A percentile compares a stretch with the other conserved stretches of the same genome.
Conservation (phyloP, 2,888 invertebrate species). For the Phymatocera aterrima region DNA sequence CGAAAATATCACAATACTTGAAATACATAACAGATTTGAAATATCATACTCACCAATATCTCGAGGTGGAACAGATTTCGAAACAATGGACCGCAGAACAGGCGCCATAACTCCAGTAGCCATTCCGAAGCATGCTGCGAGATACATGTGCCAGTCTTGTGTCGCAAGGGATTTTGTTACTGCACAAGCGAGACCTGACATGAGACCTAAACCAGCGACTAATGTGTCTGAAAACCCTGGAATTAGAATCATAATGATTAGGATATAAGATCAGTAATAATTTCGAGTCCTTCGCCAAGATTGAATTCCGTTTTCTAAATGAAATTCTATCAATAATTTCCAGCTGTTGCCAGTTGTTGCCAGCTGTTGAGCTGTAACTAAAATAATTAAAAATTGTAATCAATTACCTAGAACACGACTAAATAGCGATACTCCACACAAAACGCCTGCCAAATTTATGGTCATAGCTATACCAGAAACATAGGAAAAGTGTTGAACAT, state of each 20-base stretch:
- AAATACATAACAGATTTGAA: no score
- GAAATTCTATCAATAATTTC: background rate
- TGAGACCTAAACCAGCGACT: conserved; percentile 55
- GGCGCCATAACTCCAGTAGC: conserved; percentile 78
- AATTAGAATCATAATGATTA: background rate
- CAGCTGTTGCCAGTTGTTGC: no score
- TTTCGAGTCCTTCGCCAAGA: background rate
- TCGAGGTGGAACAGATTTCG: conserved; percentile 78
- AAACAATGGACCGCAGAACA: conserved; percentile 78
- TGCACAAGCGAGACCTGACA: conserved; percentile 22
- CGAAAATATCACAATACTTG: no score
- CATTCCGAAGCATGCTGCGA: conserved; percentile 75
- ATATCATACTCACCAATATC: conserved; percentile 79
- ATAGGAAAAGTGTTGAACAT: conserved; percentile 79
- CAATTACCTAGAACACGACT: conserved; percentile 56
- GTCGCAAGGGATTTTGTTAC: conserved; percentile 60
- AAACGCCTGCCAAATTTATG: conserved; percentile 78
- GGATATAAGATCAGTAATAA: no score
- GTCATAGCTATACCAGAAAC: conserved; percentile 77
- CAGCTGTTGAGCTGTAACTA: background rate
- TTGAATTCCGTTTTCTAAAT: background rate
- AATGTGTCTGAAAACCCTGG: conserved; percentile 60
- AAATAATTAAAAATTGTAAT: background rate
- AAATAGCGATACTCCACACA: conserved; percentile 78
- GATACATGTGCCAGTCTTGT: conserved; percentile 68